Evolutionary conservation across 2,888 invertebrate genomes (phyloP), one percentile per base, ranked within the genome.

Genomic region (Catocala nupta): DNA sequence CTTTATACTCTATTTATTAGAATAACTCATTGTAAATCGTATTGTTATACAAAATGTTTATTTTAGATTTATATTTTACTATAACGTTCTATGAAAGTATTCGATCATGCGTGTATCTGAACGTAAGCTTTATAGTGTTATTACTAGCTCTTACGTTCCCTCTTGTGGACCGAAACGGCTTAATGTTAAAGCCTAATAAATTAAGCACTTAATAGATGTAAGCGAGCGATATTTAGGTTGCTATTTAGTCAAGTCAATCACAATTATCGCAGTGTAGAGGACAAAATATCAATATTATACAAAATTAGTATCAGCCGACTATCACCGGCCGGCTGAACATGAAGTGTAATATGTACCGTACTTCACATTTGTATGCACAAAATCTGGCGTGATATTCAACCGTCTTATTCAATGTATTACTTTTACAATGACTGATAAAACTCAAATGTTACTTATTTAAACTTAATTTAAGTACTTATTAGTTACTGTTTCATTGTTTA

Each of bases 111-210:
- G 77, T 78, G 82, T 84, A 78, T 82, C 77, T 68, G 77, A 77
- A 77, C 71, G 77, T 64, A 74, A 78, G 81, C 77, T 80, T 68
- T 71, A 65, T 86, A 85, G 80, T 76, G 71, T 82, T 76, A 83
- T 80, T 73, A 80, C 76, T 87, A 87, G 86, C 66, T 83, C 67
- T 81, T 82, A 87, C 75, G 77, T 83, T 83, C 75, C 69, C 62
- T 79, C 75, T 84, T 70, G 84, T 87, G 88, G 86, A 89, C 88
- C 86, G 78, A 86, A 87, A 83, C 80, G 88, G 89, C 90, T 88
- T 86, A 82, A 77, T 72, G 51, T 81, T 65, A 81, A 78, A 84
- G 89, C 87, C 88, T 87, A 85, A 78, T 85, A 80, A 81, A 80
- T 61, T 77, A 89, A 90, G 88, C 88, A 90, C 87, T 77, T 79